Evolutionary conservation across 2,797 vertebrate species (phyloP).

Genomic region (Pseudochromis fuscus): DNA sequence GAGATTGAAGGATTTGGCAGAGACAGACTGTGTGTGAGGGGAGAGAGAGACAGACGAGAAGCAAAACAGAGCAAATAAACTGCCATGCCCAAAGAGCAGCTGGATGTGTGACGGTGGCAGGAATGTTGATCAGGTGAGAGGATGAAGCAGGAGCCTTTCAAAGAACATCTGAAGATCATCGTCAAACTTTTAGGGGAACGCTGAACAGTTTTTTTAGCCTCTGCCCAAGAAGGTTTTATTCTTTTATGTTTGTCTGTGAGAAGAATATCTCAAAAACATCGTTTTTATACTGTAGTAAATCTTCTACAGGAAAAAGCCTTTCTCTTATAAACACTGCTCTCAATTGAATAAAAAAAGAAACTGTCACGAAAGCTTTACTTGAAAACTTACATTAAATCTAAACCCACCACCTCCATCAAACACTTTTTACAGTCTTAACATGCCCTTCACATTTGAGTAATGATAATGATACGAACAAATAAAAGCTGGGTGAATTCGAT

Average conservation of each 20-base stretch:
- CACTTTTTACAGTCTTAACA: too few relatives aligned
- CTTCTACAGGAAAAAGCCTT: not conserved
- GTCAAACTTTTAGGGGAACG: conserved; percentile 3
- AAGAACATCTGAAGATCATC: conserved; percentile 14
- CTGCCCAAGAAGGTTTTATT: not conserved
- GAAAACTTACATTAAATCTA: too few relatives aligned
- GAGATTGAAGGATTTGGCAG: conserved; percentile 60
- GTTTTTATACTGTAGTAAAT: not conserved
- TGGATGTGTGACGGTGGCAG: not conserved
- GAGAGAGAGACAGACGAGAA: conserved; percentile 27
- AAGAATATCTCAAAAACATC: not conserved
- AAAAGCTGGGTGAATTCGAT: too few relatives aligned
- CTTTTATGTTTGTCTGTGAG: not conserved
- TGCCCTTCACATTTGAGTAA: too few relatives aligned
- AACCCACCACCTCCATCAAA: too few relatives aligned
- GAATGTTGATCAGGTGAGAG: conserved; percentile 43
- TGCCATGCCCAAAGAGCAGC: conserved; percentile 19
- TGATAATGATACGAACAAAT: too few relatives aligned
- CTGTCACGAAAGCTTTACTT: too few relatives aligned
- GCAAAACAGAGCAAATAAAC: conserved; percentile 57
- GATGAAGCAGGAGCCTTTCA: not conserved
- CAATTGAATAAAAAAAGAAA: not conserved
- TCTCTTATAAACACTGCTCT: not conserved
- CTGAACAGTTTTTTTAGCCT: not conserved
- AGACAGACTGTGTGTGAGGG: conserved; percentile 25